Evolutionary conservation across 2,888 invertebrate species (phyloP).

Genomic region (Lycocerus yunnanus): DNA sequence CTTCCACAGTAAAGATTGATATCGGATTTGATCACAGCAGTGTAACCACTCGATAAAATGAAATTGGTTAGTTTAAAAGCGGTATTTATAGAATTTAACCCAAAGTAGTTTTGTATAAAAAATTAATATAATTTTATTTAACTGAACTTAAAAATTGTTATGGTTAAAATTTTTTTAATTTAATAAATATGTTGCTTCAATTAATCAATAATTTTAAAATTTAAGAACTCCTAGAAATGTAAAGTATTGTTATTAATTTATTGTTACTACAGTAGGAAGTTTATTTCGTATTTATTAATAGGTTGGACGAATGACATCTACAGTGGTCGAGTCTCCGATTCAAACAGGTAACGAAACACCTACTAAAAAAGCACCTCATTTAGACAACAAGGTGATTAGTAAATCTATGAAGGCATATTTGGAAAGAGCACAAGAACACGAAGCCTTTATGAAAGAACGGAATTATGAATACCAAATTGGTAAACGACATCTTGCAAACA

Average conservation of each 20-base stretch:
- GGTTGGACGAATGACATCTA: background rate
- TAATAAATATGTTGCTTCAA: background rate
- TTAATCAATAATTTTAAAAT: background rate
- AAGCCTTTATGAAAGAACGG: constrained; percentile 82
- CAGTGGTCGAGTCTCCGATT: background rate
- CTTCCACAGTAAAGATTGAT: too few species aligned
- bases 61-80: too few species aligned
- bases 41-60: too few species aligned
- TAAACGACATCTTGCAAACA: constrained; percentile 94
- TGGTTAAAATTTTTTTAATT: background rate
- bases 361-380: background rate
- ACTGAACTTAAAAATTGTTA: background rate
- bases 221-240: background rate
- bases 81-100: too few species aligned
- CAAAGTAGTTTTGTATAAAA: too few species aligned
- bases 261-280: background rate
- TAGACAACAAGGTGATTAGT: constrained; percentile 61
- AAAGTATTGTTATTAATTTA: background rate
- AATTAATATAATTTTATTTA: background rate
- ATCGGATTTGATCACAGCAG: too few species aligned
- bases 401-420: constrained; percentile 91
- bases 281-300: background rate
- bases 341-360: background rate
- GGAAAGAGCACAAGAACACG: constrained; percentile 78
- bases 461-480: constrained; percentile 86